Evolutionary conservation across 1,140 invertebrate genomes (phyloP).

Genomic region (Forficula auricularia): DNA sequence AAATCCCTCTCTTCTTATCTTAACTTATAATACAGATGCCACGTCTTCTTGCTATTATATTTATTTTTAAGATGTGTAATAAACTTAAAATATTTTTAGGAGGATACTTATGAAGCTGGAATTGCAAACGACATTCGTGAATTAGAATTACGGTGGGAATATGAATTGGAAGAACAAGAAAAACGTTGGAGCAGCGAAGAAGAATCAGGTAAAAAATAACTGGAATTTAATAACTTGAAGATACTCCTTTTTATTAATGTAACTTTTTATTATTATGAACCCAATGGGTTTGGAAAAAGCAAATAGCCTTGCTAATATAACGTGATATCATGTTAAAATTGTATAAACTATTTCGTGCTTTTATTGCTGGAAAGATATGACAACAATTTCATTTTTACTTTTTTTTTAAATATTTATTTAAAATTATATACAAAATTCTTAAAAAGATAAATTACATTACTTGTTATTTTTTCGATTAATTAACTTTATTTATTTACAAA

Average conservation of each 20-base stretch:
- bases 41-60: too few relatives aligned
- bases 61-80: background rate
- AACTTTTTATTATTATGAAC: slow-evolving; percentile 10
- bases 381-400: background rate
- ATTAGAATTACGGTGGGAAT: slow-evolving; percentile 42
- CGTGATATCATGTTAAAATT: slow-evolving; percentile 8
- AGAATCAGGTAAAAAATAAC: slow-evolving; percentile 21
- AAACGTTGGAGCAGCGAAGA: slow-evolving; percentile 43
- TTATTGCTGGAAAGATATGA: background rate
- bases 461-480: background rate
- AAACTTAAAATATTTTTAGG: slow-evolving; percentile 20
- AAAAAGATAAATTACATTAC: background rate
- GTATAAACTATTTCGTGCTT: background rate
- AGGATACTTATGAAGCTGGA: slow-evolving; percentile 44
- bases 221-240: background rate
- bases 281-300: slow-evolving; percentile 11
- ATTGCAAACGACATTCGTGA: slow-evolving; percentile 50
- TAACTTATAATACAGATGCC: too few relatives aligned
- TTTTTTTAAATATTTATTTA: background rate
- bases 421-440: background rate
- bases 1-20: too few relatives aligned
- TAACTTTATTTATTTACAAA: too few relatives aligned
- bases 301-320: too few relatives aligned
- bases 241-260: background rate
- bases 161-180: slow-evolving; percentile 46